Evolutionary conservation across 2,113 vertebrate species (phyloP).

Genomic region (Corapipo altera): DNA sequence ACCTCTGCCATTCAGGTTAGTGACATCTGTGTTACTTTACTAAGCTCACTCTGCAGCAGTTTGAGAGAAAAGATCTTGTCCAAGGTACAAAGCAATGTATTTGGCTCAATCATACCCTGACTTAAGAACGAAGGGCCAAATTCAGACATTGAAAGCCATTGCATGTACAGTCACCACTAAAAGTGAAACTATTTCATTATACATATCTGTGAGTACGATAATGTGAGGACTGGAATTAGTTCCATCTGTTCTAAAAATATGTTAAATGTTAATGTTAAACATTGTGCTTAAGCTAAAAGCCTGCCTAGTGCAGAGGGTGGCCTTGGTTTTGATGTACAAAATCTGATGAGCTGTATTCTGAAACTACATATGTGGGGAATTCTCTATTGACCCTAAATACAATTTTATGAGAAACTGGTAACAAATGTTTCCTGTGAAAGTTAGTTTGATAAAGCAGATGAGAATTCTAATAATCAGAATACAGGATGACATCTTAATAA

Average conservation of each 20-base stretch:
- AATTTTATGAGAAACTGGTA: not conserved
- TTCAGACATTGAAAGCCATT: not conserved
- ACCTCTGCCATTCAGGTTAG: not conserved
- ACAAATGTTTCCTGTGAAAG: not conserved
- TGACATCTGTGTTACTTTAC: not conserved
- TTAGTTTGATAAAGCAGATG: not conserved
- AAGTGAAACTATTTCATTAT: not conserved
- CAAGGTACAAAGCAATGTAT: not conserved
- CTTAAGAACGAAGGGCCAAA: not conserved
- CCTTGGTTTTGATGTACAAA: not conserved
- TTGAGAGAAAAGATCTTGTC: not conserved
- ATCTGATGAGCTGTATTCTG: not conserved
- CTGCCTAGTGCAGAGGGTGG: not conserved
- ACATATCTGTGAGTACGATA: not conserved
- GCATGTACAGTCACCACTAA: not conserved
- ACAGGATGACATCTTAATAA: not conserved
- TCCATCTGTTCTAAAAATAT: conserved; percentile 12
- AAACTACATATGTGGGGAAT: not conserved
- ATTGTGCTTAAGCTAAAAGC: not conserved
- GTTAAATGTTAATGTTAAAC: not conserved
- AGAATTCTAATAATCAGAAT: not conserved
- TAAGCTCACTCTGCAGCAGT: not conserved
- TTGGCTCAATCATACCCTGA: not conserved
- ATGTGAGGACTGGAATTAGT: not conserved
- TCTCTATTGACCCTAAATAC: not conserved